Percentiles rank a stretch among this genome's conserved stretches.
Evolutionary conservation across 2,888 invertebrate species (phyloP).

Genomic region (Mythimna impura): DNA sequence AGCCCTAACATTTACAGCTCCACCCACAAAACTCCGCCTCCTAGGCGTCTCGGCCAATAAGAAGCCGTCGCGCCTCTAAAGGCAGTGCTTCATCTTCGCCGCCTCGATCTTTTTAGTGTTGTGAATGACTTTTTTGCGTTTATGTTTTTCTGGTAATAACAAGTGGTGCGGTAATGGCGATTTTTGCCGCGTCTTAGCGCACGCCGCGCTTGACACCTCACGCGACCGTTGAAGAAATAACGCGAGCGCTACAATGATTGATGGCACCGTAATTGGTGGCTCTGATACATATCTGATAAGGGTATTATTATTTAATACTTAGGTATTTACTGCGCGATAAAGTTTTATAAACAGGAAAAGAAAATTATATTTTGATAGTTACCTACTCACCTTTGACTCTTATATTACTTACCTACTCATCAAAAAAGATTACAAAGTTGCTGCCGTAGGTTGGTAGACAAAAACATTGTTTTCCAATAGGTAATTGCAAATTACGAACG

Average conservation of each 20-base stretch:
- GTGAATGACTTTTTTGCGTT: constrained; percentile 85
- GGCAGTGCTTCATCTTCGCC: constrained; percentile 75
- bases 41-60: constrained; percentile 78
- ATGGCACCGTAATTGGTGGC: constrained; percentile 57
- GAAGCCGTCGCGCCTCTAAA: constrained; percentile 67
- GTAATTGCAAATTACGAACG: too few species aligned
- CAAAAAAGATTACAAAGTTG: too few species aligned
- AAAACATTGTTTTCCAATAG: too few species aligned
- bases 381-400: too few species aligned
- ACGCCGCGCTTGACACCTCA: constrained; percentile 79
- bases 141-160: constrained; percentile 79
- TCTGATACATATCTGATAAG: constrained; percentile 59
- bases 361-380: not conserved
- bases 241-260: constrained; percentile 59
- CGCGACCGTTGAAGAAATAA: constrained; percentile 75
- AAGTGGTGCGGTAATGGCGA: constrained; percentile 78
- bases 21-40: constrained; percentile 82
- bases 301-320: constrained; percentile 32
- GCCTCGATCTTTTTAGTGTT: constrained; percentile 86
- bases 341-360: constrained; percentile 20
- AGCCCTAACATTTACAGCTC: constrained; percentile 77
- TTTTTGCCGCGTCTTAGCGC: constrained; percentile 67
- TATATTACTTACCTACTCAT: too few species aligned
- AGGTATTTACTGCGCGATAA: constrained; percentile 8
- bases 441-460: too few species aligned